Base-by-base conservation (phyloP, 2,888 invertebrate species). In the Asteroscopus sphinx region DNA sequence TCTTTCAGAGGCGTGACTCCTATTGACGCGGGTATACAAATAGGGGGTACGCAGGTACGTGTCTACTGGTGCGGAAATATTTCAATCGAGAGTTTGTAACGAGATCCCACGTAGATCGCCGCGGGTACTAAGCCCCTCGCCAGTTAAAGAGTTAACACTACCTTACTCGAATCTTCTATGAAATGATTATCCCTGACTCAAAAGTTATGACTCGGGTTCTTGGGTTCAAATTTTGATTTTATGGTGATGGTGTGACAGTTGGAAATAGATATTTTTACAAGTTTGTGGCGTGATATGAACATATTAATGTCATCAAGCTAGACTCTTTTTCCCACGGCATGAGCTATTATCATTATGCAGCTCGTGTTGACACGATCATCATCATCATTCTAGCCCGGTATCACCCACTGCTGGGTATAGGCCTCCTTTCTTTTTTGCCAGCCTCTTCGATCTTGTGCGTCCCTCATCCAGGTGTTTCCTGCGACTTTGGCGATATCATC, bases 21-120 rank as follows among this genome's bases (percentile, higher is more conserved):
- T 82, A 81, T 81, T 79, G 82, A 80, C 72, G 72, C 56, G 71
- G 70, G 73, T 76, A 70, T 73, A 80, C 79, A 83, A 82, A 82
- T 82, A 80, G 66, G 71, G 68, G 73, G 28, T 70, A 39, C 71
- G 76, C 72, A 76, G 73, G 65, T 69, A 40, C 68, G 80, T 76
- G 79, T 75, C 61, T 71, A 73, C 67, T 80, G 81, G 79, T 66
- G 59, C 75, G 81, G 81, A 83, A 81, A 84, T 83, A 84, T 83
- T 84, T 80, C 83, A 81, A 84, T 84, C 80, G 81, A 55, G 77
- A 63, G 59, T 77, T 70, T 74, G 81, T 82, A 85, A 85, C 83
- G 80, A 84, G 82, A 80, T 82, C 80, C 81, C 77, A 70, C 77
- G 76, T 71, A 76, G 55, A 72, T 56, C 59, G 69, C 76, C 61